Percentiles rank a stretch among this genome's conserved stretches.
Evolutionary conservation across 1,140 invertebrate species (phyloP).

Genomic region (Gonatopus flavifemur): DNA sequence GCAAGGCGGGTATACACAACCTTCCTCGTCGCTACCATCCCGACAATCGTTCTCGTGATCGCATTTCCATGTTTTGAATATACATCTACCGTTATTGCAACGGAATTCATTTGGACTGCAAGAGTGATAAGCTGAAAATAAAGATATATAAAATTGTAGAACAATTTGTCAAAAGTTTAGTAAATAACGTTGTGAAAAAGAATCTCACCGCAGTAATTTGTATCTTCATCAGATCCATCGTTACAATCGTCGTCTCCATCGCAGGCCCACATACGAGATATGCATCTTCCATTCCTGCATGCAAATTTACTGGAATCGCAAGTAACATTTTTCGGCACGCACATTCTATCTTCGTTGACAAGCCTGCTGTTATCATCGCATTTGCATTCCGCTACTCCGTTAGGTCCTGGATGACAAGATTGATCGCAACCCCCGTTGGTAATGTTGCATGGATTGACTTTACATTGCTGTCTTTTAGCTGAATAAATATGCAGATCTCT

Average conservation of each 20-base stretch:
- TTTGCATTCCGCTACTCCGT: constrained; percentile 82
- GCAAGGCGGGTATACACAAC: constrained; percentile 88
- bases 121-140: constrained; percentile 78
- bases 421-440: constrained; percentile 97
- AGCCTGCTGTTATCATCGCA: constrained; percentile 84
- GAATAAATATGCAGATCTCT: constrained; percentile 91
- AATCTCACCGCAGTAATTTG: constrained; percentile 81
- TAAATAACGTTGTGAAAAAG: constrained; percentile 9
- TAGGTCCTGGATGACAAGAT: constrained; percentile 86
- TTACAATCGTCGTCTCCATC: constrained; percentile 95
- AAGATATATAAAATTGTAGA: constrained; percentile 12
- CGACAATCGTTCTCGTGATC: constrained; percentile 95
- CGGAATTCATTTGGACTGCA: constrained; percentile 91
- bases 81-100: constrained; percentile 92
- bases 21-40: constrained; percentile 88
- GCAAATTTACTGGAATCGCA: constrained; percentile 90
- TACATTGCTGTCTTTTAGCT: constrained; percentile 76
- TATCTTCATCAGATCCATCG: constrained; percentile 92
- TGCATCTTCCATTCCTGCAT: constrained; percentile 93
- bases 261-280: constrained; percentile 94
- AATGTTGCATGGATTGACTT: constrained; percentile 81
- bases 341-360: constrained; percentile 91
- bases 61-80: constrained; percentile 93
- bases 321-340: constrained; percentile 82
- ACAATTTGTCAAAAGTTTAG: neutral